Conservation (phyloP, 2,797 vertebrate species). For the Spondyliosoma cantharus region DNA sequence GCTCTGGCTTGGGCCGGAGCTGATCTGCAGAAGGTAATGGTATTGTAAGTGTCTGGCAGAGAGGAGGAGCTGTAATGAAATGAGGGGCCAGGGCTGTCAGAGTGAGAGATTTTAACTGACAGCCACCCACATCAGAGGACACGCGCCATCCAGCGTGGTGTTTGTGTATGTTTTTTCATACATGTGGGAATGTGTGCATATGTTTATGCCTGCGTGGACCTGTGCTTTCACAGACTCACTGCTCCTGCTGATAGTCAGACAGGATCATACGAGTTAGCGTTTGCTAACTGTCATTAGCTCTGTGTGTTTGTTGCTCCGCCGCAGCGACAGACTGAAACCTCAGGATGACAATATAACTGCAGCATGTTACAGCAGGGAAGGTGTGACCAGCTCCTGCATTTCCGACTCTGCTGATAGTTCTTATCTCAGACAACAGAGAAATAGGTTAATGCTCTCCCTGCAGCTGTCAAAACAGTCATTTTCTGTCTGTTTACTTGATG, state of each 20-base stretch:
- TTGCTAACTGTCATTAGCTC: conserved; percentile 60
- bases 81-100: conserved; percentile 51
- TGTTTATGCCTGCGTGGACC: conserved; percentile 19
- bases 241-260: conserved; percentile 49
- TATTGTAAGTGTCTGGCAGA: conserved; percentile 75
- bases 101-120: conserved; percentile 45
- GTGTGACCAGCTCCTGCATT: conserved; percentile 61
- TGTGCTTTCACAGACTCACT: conserved; percentile 12
- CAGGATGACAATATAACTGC: conserved; percentile 60
- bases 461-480: conserved; percentile 70
- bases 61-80: conserved; percentile 70
- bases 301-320: conserved; percentile 40
- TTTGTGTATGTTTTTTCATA: conserved; percentile 22
- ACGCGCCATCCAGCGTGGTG: conserved; percentile 7
- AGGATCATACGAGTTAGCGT: conserved; percentile 41
- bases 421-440: conserved; percentile 70
- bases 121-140: conserved; percentile 29
- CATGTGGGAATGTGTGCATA: conserved; percentile 12
- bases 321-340: conserved; percentile 52
- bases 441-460: conserved; percentile 51
- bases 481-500: conserved; percentile 53
- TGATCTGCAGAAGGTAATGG: conserved; percentile 70
- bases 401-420: conserved; percentile 69
- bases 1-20: conserved; percentile 35
- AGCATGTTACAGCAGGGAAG: conserved; percentile 58